Percentiles rank a stretch among this genome's conserved stretches.
These are phyloP conservation scores for Sisor rabdophorus DNA, from an alignment of 2,113 vertebrate species.

Conservation along the genomic window DNA sequence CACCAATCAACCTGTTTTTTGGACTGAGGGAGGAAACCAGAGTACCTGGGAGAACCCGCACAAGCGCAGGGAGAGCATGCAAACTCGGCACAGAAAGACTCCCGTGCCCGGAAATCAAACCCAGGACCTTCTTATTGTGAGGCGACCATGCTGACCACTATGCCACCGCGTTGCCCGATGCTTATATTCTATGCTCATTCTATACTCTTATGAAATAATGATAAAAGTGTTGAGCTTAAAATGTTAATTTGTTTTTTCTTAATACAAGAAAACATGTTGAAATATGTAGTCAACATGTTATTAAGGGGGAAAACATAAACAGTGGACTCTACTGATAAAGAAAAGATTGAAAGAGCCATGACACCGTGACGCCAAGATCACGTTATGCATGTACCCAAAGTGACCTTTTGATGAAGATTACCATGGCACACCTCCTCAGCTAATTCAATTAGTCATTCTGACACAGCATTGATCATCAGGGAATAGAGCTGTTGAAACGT, in stretches of 20 bases:
- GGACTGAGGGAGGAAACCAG: too few relatives aligned
- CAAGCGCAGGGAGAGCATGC: too few relatives aligned
- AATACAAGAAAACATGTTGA: background rate
- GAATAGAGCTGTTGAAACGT: slow-evolving; percentile 45
- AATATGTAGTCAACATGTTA: background rate
- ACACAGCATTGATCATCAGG: slow-evolving; percentile 53
- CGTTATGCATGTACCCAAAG: slow-evolving; percentile 48
- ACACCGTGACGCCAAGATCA: slow-evolving; percentile 35
- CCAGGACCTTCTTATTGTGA: too few relatives aligned
- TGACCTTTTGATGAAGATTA: slow-evolving; percentile 58
- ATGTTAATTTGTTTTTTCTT: background rate
- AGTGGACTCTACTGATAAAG: slow-evolving; percentile 23
- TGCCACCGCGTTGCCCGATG: too few relatives aligned
- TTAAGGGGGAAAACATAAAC: background rate
- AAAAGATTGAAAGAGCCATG: slow-evolving; percentile 18
- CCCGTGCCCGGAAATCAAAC: too few relatives aligned
- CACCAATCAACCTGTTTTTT: too few relatives aligned
- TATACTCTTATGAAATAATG: too few relatives aligned
- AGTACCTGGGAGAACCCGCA: too few relatives aligned
- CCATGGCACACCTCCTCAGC: slow-evolving; percentile 48
- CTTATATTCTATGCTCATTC: too few relatives aligned
- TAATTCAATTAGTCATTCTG: slow-evolving; percentile 55
- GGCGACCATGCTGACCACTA: too few relatives aligned
- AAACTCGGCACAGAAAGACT: too few relatives aligned
- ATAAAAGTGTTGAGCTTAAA: background rate